Conservation (phyloP, 2,888 invertebrate species). For the Adineta ricciae region DNA sequence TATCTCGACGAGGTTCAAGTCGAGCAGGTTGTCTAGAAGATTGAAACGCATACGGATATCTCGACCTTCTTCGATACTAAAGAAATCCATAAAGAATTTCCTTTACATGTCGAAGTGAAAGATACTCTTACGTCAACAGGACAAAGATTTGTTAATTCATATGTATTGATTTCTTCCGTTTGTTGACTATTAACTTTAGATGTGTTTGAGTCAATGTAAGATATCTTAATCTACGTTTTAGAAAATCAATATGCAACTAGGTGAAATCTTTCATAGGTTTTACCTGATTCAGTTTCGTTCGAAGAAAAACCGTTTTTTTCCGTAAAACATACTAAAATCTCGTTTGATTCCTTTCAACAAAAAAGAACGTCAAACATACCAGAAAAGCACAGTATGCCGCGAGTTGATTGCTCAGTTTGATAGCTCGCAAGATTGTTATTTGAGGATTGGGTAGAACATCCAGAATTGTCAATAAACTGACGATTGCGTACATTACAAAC, state of each 20-base stretch:
- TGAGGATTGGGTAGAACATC: not conserved
- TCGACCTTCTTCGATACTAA: not conserved
- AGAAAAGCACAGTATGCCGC: not conserved
- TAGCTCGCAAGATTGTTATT: not conserved
- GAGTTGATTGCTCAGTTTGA: not conserved
- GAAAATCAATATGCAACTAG: not conserved
- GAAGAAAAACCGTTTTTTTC: not conserved
- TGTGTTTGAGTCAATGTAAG: not conserved
- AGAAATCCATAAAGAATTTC: not conserved
- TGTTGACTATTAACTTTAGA: not conserved
- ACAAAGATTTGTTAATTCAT: not conserved
- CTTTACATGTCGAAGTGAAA: not conserved
- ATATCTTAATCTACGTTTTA: not conserved
- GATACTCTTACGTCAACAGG: not conserved
- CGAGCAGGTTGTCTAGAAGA: not conserved
- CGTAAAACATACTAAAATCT: not conserved
- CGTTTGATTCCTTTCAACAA: not conserved
- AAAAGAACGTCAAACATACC: not conserved
- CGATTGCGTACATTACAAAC: not conserved
- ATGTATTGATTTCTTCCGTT: not conserved
- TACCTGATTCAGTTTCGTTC: not conserved
- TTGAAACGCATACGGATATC: not conserved
- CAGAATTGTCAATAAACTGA: not conserved
- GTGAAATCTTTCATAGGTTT: too few species aligned
- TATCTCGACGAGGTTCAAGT: not conserved